phyloP scores from a whole-genome alignment of 1,140 invertebrate genomes.

The Saccostrea cuccullata region DNA sequence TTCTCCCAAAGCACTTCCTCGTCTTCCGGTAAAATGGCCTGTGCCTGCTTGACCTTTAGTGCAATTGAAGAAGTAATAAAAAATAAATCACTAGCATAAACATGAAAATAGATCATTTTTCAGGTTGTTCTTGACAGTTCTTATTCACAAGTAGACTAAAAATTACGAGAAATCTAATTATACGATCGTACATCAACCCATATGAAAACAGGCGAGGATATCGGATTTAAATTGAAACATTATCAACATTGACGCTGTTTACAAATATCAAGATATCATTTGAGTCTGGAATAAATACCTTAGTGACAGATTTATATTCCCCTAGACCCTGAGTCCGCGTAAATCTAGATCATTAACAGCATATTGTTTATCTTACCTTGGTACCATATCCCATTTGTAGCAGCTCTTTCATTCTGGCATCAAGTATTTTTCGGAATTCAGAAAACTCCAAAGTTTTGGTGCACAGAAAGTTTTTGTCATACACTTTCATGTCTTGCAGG shows the following conservation, averaged over 20 bases:
- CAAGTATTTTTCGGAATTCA: background rate
- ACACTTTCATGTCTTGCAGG: background rate
- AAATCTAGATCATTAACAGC: background rate
- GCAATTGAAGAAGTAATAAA: background rate
- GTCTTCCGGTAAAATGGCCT: conserved; percentile 24
- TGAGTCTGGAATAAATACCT: too few species aligned
- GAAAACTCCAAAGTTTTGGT: background rate
- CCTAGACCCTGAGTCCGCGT: too few species aligned
- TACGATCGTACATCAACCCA: too few species aligned
- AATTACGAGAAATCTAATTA: too few species aligned
- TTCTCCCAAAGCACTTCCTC: conserved; percentile 24
- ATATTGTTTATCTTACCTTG: background rate
- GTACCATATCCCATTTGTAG: background rate
- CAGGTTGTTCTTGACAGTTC: too few species aligned
- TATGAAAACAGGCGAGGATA: background rate
- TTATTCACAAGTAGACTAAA: too few species aligned
- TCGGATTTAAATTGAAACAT: background rate
- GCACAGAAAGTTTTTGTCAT: background rate
- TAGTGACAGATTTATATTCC: too few species aligned
- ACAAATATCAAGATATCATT: too few species aligned
- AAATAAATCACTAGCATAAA: too few species aligned
- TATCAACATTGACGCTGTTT: too few species aligned
- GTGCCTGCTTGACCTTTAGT: conserved; percentile 19
- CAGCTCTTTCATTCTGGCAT: background rate
- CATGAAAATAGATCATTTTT: background rate